phyloP scores from a whole-genome alignment of 1,140 invertebrate species.

The Hirudo medicinalis region DNA sequence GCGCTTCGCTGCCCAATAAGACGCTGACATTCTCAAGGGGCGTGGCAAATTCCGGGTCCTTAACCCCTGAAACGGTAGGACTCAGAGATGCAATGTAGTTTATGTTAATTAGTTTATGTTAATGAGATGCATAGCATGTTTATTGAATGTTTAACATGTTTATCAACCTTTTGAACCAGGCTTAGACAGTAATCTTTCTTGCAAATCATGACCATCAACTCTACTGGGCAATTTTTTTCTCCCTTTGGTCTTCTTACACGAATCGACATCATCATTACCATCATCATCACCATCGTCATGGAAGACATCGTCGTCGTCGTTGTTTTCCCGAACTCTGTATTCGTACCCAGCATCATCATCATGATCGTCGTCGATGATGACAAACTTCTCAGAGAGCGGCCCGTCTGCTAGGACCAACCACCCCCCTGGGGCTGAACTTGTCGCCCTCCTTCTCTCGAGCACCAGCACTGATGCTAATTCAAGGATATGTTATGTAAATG shows the following conservation, averaged over 20 bases:
- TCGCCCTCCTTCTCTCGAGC: neutral
- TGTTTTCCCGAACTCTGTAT: neutral
- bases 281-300: neutral
- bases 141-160: too few relatives aligned
- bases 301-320: neutral
- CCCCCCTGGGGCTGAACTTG: neutral
- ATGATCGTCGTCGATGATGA: conserved; percentile 1
- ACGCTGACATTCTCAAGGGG: neutral
- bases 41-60: neutral
- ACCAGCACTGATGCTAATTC: too few relatives aligned
- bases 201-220: too few relatives aligned
- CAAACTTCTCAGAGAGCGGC: neutral
- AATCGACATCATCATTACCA: neutral
- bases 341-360: neutral
- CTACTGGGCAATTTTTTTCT: too few relatives aligned
- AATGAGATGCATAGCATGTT: too few relatives aligned
- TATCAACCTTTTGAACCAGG: too few relatives aligned
- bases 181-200: too few relatives aligned
- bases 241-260: neutral
- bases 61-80: neutral
- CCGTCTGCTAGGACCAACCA: neutral
- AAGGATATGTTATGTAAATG: too few relatives aligned
- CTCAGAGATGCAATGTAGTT: neutral
- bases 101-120: too few relatives aligned
- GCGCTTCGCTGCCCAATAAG: neutral